Evolutionary conservation across 1,140 invertebrate species (phyloP), one percentile per base, ranked within the genome.

Genomic region (Mamestra configurata): DNA sequence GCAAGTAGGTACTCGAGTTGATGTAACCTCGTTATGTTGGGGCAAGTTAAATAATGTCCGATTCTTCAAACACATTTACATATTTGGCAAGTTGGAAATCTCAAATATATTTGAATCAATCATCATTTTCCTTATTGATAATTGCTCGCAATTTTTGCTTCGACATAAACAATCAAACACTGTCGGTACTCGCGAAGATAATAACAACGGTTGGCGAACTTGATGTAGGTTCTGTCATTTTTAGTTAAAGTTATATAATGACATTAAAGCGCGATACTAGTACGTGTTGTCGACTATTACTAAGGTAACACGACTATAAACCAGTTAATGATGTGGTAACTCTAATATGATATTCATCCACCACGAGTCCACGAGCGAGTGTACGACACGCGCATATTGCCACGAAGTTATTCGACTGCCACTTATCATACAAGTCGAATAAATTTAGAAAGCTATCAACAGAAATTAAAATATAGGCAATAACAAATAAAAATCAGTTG

Each of bases 1-100:
- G 84, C 86, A 86, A 86, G 85, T 87, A 86, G 78, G 82, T 86
- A 89, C 86, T 90, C 81, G 85, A 90, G 87, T 90, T 89, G 88
- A 90, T 89, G 89, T 92, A 90, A 89, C 86, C 87, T 88, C 86
- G 84, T 88, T 87, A 85, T 83, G 80, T 84, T 84, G 82, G 82
- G 77, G 77, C 86, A 86, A 84, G 84, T 88, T 85, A 87, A 90
- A 86, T 86, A 84, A 88, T 79, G 79, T 83, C 40, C 75, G 57
- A 81, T 86, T 86, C 78, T 82, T 82, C 76, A 82, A 82, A 82
- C 76, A 83, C 59, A 83, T 85, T 85, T 80, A 80, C 78, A 79
- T 86, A 81, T 71, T 80, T 78, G 73, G 68, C 49, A 73, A 66
- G 66, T 64, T 43, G 24, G 37, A 31, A 61, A 61, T 76, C 57